Percentiles rank a stretch among this genome's conserved stretches.
Conservation (phyloP, 2,113 vertebrate species). For the Cettia cetti region DNA sequence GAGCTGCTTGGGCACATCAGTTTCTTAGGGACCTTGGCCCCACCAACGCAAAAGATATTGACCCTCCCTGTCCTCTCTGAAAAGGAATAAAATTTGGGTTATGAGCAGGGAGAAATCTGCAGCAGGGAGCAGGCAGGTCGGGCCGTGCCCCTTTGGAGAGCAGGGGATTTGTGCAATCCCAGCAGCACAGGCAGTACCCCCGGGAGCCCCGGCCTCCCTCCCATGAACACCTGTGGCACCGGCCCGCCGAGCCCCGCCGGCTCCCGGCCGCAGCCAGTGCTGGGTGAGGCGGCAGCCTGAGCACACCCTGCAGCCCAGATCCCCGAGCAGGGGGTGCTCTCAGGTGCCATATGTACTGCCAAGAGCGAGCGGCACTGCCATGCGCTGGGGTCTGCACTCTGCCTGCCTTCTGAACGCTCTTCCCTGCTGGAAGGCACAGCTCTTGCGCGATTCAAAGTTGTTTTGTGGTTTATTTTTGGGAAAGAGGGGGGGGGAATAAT, state of each 20-base stretch:
- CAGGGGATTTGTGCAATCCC: not conserved
- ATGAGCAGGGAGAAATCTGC: not conserved
- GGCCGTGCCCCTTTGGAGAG: not conserved
- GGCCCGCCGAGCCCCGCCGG: not conserved
- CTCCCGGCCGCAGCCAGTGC: not conserved
- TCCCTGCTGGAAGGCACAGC: slow-evolving; percentile 41
- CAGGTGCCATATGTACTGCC: slow-evolving; percentile 64
- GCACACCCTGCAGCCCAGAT: not conserved
- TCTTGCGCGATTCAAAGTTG: slow-evolving; percentile 42
- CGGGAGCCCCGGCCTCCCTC: not conserved
- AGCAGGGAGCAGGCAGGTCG: not conserved
- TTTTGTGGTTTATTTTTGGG: slow-evolving; percentile 48
- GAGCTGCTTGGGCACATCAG: not conserved
- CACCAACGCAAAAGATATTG: fast-evolving
- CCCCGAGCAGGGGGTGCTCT: slow-evolving; percentile 38
- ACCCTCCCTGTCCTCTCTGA: not conserved
- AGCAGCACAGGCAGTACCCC: not conserved
- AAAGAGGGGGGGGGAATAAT: not conserved
- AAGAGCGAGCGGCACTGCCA: slow-evolving; percentile 15
- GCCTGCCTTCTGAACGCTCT: slow-evolving; percentile 6
- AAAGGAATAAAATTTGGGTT: not conserved
- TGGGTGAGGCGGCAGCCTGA: slow-evolving; percentile 33
- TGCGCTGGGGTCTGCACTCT: not conserved
- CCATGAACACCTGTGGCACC: not conserved
- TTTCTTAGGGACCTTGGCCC: not conserved